Conservation (phyloP, 2,888 invertebrate genomes). For the Nysson spinosus region DNA sequence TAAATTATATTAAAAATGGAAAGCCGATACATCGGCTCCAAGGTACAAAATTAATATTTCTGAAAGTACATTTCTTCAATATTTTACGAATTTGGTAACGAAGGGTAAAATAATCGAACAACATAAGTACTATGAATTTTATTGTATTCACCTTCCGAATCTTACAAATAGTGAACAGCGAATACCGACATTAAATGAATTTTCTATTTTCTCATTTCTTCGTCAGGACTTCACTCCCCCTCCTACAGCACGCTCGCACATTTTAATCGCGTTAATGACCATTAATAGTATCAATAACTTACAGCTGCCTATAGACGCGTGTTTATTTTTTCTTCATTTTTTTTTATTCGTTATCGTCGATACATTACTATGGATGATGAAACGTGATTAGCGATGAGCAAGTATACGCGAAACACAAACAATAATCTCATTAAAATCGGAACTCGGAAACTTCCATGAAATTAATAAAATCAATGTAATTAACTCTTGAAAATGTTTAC, state of each 20-base stretch:
- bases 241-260: slow-evolving; percentile 9
- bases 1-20: too few relatives aligned
- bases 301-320: slow-evolving; percentile 53
- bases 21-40: too few relatives aligned
- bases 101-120: slow-evolving; percentile 14
- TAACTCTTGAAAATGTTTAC: too few relatives aligned
- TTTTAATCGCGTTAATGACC: slow-evolving; percentile 48
- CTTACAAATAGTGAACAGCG: slow-evolving; percentile 76
- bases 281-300: slow-evolving; percentile 59
- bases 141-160: slow-evolving; percentile 70
- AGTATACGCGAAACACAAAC: too few relatives aligned
- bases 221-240: slow-evolving; percentile 3
- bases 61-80: too few relatives aligned
- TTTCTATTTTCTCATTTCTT: slow-evolving; percentile 28
- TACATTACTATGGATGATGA: slow-evolving; percentile 59
- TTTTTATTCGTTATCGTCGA: slow-evolving; percentile 39
- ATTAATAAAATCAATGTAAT: too few relatives aligned
- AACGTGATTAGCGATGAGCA: slow-evolving; percentile 56
- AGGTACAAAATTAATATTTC: too few relatives aligned
- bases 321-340: slow-evolving; percentile 12
- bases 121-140: slow-evolving; percentile 72
- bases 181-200: slow-evolving; percentile 71
- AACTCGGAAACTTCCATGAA: too few relatives aligned
- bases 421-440: too few relatives aligned
- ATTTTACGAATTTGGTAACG: too few relatives aligned